phyloP scores from a whole-genome alignment of 1,140 invertebrate genomes.

The Meloidogyne exigua region DNA sequence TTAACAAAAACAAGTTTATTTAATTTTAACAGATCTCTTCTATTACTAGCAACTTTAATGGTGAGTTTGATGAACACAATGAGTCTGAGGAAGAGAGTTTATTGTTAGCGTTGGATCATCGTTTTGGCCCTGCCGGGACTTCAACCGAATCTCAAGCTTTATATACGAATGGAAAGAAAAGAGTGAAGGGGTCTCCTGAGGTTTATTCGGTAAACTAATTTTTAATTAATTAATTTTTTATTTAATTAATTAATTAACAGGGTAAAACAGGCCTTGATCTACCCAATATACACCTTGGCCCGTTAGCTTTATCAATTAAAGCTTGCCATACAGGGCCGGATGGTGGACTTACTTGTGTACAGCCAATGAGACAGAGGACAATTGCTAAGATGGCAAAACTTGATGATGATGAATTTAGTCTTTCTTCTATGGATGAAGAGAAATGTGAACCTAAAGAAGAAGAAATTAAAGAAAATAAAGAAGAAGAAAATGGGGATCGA shows the following conservation, averaged over 20 bases:
- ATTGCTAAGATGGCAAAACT: constrained; percentile 58
- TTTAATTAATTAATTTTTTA: background rate
- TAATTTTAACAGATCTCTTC: background rate
- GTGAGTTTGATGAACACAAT: constrained; percentile 3
- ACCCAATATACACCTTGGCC: constrained; percentile 58
- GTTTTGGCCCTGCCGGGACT: background rate
- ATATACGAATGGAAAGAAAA: constrained; percentile 47
- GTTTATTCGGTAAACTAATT: constrained; percentile 44
- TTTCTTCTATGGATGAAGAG: constrained; percentile 46
- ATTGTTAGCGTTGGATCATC: background rate
- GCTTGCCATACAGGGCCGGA: constrained; percentile 76
- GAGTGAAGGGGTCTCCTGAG: constrained; percentile 45
- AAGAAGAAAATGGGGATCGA: background rate
- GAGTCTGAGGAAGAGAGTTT: background rate
- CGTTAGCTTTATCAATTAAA: constrained; percentile 66
- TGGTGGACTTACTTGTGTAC: constrained; percentile 72
- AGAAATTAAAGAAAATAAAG: background rate
- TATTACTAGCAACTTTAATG: background rate
- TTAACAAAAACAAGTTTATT: too few relatives aligned
- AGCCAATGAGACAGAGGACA: constrained; percentile 50
- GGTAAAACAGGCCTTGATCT: constrained; percentile 54
- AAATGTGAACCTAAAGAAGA: background rate
- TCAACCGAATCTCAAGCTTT: constrained; percentile 35
- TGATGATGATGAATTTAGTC: constrained; percentile 59
- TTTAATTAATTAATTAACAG: background rate